phyloP scores from a whole-genome alignment of 2,797 vertebrate species.

The Salmo trutta region DNA sequence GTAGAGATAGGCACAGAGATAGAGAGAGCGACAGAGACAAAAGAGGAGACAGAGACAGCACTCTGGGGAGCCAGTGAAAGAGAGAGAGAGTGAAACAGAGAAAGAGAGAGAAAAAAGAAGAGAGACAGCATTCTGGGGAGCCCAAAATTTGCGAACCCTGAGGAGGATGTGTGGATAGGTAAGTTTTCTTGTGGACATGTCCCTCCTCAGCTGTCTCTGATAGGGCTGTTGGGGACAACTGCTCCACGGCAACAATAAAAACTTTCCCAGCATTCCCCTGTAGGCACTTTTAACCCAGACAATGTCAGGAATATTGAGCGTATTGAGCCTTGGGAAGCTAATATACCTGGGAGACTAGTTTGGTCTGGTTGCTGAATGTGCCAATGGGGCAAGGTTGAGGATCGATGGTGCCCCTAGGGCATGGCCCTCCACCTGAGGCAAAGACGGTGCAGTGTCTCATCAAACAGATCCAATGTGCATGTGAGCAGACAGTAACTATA shows the following conservation, averaged over 20 bases:
- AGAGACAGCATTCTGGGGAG: not conserved
- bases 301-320: constrained; percentile 11
- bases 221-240: constrained; percentile 64
- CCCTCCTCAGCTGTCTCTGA: constrained; percentile 71
- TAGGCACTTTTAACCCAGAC: constrained; percentile 71
- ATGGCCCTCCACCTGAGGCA: constrained; percentile 80
- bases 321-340: constrained; percentile 9
- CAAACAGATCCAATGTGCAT: not conserved
- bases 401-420: constrained; percentile 71
- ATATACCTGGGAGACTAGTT: constrained; percentile 77
- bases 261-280: constrained; percentile 79
- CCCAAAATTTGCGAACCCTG: not conserved
- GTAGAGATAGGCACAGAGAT: not conserved
- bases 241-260: constrained; percentile 80
- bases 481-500: not conserved
- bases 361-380: constrained; percentile 78
- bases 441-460: constrained; percentile 26
- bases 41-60: too few species aligned
- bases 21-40: not conserved
- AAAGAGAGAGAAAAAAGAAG: not conserved
- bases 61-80: too few species aligned
- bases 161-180: not conserved
- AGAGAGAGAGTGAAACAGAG: not conserved
- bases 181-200: constrained; percentile 82
- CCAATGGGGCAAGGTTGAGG: constrained; percentile 83